These are phyloP conservation scores for Lissonota sp. DNA, from an alignment of 2,888 invertebrate species.

Conservation along the genomic window DNA sequence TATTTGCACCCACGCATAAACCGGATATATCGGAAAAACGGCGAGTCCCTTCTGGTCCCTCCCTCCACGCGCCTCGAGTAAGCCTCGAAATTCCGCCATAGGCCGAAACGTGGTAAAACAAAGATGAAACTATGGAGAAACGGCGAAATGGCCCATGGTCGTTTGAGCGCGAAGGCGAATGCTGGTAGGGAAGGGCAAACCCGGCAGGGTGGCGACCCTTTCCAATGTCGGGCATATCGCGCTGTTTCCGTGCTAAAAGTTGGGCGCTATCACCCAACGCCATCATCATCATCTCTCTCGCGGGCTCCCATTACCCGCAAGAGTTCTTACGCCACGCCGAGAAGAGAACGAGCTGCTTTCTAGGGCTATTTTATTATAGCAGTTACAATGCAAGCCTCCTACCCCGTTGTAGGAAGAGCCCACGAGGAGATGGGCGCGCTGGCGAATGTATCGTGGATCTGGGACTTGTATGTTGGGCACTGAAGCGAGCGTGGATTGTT, in stretches of 20 bases:
- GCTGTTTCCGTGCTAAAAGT: slow-evolving; percentile 37
- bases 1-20: background rate
- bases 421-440: slow-evolving; percentile 5
- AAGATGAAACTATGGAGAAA: background rate
- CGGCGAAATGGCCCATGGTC: slow-evolving; percentile 12
- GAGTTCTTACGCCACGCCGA: slow-evolving; percentile 41
- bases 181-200: background rate
- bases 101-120: slow-evolving; percentile 9
- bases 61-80: background rate
- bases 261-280: slow-evolving; percentile 31
- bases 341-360: slow-evolving; percentile 12
- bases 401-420: background rate
- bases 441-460: background rate
- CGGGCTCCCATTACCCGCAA: slow-evolving; percentile 25
- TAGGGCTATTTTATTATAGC: slow-evolving; percentile 70
- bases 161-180: slow-evolving; percentile 1
- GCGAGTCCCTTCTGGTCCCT: slow-evolving; percentile 14
- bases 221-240: background rate
- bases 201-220: too few species aligned
- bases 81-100: slow-evolving; percentile 11
- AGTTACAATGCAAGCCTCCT: slow-evolving; percentile 61
- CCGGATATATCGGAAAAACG: slow-evolving; percentile 14
- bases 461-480: background rate
- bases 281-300: slow-evolving; percentile 1
- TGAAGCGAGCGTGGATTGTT: slow-evolving; percentile 19